Evolutionary conservation across 2,888 invertebrate species (phyloP).

Genomic region (Cephus rjabovi): DNA sequence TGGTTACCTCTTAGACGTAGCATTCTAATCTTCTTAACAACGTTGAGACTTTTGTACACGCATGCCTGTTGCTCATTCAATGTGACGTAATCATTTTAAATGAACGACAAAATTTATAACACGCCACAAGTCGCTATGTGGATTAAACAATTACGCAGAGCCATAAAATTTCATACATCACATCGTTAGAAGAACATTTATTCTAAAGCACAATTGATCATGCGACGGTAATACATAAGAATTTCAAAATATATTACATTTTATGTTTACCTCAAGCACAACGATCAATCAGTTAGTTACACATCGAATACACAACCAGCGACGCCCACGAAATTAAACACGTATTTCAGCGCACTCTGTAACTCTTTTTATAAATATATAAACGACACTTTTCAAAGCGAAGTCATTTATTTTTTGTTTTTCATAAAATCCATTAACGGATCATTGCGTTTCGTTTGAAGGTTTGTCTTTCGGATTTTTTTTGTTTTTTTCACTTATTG

Average conservation of each 20-base stretch:
- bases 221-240: neutral
- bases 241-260: neutral
- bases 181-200: neutral
- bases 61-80: slow-evolving; percentile 52
- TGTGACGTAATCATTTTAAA: slow-evolving; percentile 5
- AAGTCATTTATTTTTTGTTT: neutral
- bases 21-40: slow-evolving; percentile 41
- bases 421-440: neutral
- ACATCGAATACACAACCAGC: neutral
- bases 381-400: neutral
- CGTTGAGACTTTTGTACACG: slow-evolving; percentile 42
- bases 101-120: neutral
- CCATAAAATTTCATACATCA: neutral
- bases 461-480: neutral
- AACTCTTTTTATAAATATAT: neutral
- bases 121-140: neutral
- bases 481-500: neutral
- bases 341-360: neutral
- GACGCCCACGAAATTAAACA: neutral
- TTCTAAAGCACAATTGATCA: neutral
- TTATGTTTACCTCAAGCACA: neutral
- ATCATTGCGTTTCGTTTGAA: neutral
- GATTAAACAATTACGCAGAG: neutral
- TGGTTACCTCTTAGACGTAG: slow-evolving; percentile 44
- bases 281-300: neutral